Evolutionary conservation across 2,888 invertebrate genomes (phyloP).

Genomic region (Ceramica pisi): DNA sequence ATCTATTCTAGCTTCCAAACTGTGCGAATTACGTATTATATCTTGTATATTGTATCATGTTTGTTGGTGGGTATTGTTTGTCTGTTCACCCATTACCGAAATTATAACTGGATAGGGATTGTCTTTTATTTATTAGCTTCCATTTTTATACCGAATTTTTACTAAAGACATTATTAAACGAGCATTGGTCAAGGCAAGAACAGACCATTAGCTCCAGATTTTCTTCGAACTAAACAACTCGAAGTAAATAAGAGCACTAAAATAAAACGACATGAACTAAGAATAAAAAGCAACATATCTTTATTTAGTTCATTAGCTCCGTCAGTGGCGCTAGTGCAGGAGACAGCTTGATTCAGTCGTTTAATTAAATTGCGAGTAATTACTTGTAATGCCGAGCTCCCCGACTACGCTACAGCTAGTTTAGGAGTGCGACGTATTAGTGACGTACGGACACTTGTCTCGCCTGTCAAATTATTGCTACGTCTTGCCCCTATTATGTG

Average conservation of each 20-base stretch:
- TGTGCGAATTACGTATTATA: too few relatives aligned
- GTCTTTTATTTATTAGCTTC: too few relatives aligned
- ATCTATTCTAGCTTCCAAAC: too few relatives aligned
- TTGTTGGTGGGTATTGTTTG: too few relatives aligned
- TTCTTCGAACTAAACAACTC: background rate
- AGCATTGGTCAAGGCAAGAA: background rate
- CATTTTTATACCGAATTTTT: too few relatives aligned
- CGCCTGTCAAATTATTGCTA: conserved; percentile 32
- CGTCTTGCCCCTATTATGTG: conserved; percentile 22
- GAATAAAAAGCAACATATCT: conserved; percentile 44
- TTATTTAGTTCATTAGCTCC: conserved; percentile 57
- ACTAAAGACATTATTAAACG: too few relatives aligned
- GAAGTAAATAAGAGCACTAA: conserved; percentile 1
- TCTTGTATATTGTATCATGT: too few relatives aligned
- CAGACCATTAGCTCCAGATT: background rate
- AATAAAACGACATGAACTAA: conserved; percentile 21
- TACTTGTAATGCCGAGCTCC: conserved; percentile 60
- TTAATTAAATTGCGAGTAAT: conserved; percentile 68
- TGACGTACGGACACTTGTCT: conserved; percentile 37
- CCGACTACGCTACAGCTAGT: conserved; percentile 28
- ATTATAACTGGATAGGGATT: too few relatives aligned
- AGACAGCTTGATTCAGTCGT: conserved; percentile 63
- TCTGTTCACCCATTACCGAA: too few relatives aligned
- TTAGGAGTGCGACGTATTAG: conserved; percentile 27
- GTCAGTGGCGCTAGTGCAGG: conserved; percentile 51